Conservation (phyloP, 2,797 vertebrate genomes). For the Glyptemys insculpta region DNA sequence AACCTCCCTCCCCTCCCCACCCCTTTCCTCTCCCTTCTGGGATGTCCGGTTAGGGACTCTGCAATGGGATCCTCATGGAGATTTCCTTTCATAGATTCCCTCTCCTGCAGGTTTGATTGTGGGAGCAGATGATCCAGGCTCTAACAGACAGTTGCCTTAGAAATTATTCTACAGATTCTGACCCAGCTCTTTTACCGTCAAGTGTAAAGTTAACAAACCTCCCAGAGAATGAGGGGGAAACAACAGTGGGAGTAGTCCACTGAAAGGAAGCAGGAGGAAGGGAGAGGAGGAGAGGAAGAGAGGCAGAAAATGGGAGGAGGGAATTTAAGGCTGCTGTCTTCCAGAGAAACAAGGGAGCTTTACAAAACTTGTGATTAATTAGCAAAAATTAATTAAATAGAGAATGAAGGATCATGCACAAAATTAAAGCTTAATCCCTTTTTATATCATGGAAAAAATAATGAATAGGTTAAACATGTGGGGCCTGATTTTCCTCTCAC, state of each 20-base stretch:
- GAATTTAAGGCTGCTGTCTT: constrained; percentile 53
- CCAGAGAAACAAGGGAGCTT: constrained; percentile 54
- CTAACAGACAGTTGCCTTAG: neutral
- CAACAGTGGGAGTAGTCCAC: constrained; percentile 68
- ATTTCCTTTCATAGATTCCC: neutral
- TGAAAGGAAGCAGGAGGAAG: constrained; percentile 57
- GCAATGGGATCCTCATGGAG: neutral
- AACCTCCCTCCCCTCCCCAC: neutral
- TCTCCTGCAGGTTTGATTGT: neutral
- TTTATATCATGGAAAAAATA: constrained; percentile 55
- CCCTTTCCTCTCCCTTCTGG: accelerated
- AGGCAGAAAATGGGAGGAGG: constrained; percentile 21
- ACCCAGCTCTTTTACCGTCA: constrained; percentile 33
- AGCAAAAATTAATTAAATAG: constrained; percentile 74
- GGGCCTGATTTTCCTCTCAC: neutral
- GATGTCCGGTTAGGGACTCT: neutral
- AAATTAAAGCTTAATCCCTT: constrained; percentile 68
- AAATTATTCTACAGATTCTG: constrained; percentile 48
- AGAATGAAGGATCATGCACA: constrained; percentile 38
- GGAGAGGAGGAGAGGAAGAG: constrained; percentile 61
- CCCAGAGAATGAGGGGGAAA: constrained; percentile 51
- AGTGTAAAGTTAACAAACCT: constrained; percentile 45
- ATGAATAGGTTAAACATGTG: neutral
- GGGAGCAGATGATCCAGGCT: neutral
- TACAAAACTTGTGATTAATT: constrained; percentile 72